Conservation (phyloP, 2,888 invertebrate species). For the Cephus runcator region DNA sequence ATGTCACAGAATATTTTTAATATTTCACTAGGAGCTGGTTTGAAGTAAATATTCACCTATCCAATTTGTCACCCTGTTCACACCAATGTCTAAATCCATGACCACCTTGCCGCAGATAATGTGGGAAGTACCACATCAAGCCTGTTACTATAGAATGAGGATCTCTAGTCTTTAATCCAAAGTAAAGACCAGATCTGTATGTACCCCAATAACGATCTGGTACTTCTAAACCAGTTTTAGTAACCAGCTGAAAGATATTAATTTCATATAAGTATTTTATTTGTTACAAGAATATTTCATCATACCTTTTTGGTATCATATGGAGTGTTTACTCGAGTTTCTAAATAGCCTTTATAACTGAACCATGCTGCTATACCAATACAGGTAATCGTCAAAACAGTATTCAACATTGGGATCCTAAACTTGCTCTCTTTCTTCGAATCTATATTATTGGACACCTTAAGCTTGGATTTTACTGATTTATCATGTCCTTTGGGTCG, state of each 20-base stretch:
- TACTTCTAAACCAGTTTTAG: constrained; percentile 75
- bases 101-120: constrained; percentile 73
- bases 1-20: neutral
- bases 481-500: constrained; percentile 43
- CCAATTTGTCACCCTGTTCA: constrained; percentile 84
- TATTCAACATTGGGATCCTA: constrained; percentile 43
- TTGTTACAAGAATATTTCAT: constrained; percentile 1
- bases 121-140: constrained; percentile 95
- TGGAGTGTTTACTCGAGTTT: constrained; percentile 89
- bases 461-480: constrained; percentile 34
- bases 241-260: constrained; percentile 71
- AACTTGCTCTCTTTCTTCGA: constrained; percentile 26
- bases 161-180: constrained; percentile 91
- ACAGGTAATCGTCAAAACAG: constrained; percentile 64
- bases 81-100: constrained; percentile 91
- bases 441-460: constrained; percentile 23
- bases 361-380: constrained; percentile 79
- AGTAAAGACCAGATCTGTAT: constrained; percentile 88
- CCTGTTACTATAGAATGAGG: constrained; percentile 91
- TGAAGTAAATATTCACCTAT: constrained; percentile 66
- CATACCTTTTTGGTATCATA: constrained; percentile 80
- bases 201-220: constrained; percentile 93
- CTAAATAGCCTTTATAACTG: constrained; percentile 84
- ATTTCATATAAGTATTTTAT: constrained; percentile 1
- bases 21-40: neutral